phyloP scores from a whole-genome alignment of 2,797 vertebrate genomes.

The Mormyrops boulengeri region DNA sequence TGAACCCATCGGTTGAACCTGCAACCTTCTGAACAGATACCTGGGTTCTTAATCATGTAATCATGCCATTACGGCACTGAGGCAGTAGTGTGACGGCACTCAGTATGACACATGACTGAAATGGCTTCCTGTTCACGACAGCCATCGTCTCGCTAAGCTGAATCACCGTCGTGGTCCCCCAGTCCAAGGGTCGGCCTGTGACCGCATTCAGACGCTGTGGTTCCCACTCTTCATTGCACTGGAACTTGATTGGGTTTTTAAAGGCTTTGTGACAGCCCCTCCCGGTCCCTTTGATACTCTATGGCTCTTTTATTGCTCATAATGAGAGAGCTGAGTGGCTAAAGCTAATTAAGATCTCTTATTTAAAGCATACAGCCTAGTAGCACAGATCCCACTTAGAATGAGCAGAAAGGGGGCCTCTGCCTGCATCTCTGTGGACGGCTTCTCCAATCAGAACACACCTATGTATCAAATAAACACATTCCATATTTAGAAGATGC shows the following conservation, averaged over 20 bases:
- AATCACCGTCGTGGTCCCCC: background rate
- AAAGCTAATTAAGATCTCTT: slow-evolving; percentile 39
- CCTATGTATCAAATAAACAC: background rate
- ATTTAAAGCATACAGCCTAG: background rate
- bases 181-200: background rate
- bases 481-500: background rate
- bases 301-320: background rate
- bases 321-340: background rate
- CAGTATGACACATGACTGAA: background rate
- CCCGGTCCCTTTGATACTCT: background rate
- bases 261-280: background rate
- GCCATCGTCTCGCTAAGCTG: background rate
- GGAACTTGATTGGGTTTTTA: background rate
- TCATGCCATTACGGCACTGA: background rate
- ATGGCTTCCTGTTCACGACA: background rate
- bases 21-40: background rate
- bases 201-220: background rate
- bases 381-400: background rate
- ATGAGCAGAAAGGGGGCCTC: slow-evolving; percentile 30
- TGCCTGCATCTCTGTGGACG: slow-evolving; percentile 34
- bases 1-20: background rate
- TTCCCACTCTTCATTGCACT: background rate
- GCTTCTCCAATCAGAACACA: background rate
- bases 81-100: background rate
- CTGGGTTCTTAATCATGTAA: background rate